Evolutionary conservation across 92 coral and sea anemone genomes (phyloP).

Genomic region (Montipora capitata): DNA sequence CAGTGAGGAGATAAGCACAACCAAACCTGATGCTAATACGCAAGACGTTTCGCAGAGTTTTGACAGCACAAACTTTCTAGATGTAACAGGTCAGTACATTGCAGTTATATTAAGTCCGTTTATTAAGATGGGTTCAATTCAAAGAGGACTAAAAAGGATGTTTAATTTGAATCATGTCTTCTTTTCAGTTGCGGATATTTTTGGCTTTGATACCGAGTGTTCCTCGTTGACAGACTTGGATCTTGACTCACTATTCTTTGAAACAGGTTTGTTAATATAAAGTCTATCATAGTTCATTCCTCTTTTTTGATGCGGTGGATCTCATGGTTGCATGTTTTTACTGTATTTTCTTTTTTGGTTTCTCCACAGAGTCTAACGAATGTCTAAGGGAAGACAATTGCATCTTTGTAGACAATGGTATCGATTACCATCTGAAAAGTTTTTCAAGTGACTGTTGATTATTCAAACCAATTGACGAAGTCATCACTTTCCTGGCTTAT

Average conservation of each 20-base stretch:
- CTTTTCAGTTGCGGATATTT: slow-evolving; percentile 27
- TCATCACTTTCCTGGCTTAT: slow-evolving; percentile 3
- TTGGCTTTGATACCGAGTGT: slow-evolving; percentile 4
- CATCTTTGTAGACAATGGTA: background rate
- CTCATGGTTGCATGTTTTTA: background rate
- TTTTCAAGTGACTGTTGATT: slow-evolving; percentile 9
- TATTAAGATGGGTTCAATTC: no score
- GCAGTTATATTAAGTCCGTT: no score
- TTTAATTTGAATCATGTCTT: background rate
- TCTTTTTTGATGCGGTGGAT: background rate
- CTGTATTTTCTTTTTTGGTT: background rate
- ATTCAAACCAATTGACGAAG: slow-evolving; percentile 5
- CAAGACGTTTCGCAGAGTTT: slow-evolving; percentile 1
- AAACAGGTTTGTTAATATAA: background rate
- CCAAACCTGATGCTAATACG: background rate
- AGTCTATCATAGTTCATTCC: background rate
- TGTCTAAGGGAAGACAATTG: slow-evolving; percentile 13
- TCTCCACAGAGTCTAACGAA: slow-evolving; percentile 21
- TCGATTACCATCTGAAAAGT: background rate
- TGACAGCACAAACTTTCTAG: slow-evolving; percentile 18
- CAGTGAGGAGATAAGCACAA: background rate
- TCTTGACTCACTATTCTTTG: slow-evolving; percentile 16
- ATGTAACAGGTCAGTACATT: slow-evolving; percentile 18
- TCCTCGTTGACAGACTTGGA: slow-evolving; percentile 3
- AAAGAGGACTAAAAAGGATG: no score